These are phyloP conservation scores for Spodoptera littoralis DNA, from an alignment of 2,888 invertebrate genomes.

Conservation along the genomic window DNA sequence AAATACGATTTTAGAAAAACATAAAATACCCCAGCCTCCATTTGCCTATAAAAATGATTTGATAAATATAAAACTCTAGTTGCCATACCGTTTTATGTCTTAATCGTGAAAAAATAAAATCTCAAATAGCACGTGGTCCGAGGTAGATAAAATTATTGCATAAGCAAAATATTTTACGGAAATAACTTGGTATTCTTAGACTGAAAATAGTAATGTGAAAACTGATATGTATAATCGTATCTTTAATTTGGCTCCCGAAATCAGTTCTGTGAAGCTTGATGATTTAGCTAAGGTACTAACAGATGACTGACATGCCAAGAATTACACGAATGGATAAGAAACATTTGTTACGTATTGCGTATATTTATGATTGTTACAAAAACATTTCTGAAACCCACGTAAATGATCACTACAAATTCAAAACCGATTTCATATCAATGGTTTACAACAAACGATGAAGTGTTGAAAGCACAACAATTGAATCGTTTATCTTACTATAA, in stretches of 20 bases:
- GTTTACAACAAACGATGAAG: constrained; percentile 2
- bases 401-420: not conserved
- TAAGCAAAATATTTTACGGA: constrained; percentile 35
- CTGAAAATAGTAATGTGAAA: constrained; percentile 42
- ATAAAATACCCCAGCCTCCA: too few species aligned
- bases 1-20: too few species aligned
- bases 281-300: constrained; percentile 27
- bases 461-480: constrained; percentile 3
- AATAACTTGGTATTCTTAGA: constrained; percentile 42
- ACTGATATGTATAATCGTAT: constrained; percentile 43
- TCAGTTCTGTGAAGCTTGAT: constrained; percentile 27
- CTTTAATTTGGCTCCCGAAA: constrained; percentile 44
- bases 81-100: constrained; percentile 9
- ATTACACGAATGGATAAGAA: constrained; percentile 32
- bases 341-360: constrained; percentile 37
- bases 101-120: constrained; percentile 25
- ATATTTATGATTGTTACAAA: constrained; percentile 22
- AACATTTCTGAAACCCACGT: constrained; percentile 12
- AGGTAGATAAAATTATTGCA: constrained; percentile 18
- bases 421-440: constrained; percentile 13
- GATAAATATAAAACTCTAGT: not conserved
- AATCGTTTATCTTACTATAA: not conserved
- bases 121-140: constrained; percentile 13
- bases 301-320: constrained; percentile 41
- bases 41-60: too few species aligned